phyloP scores from a whole-genome alignment of 2,888 invertebrate genomes.

The Eremobia ochroleuca region DNA sequence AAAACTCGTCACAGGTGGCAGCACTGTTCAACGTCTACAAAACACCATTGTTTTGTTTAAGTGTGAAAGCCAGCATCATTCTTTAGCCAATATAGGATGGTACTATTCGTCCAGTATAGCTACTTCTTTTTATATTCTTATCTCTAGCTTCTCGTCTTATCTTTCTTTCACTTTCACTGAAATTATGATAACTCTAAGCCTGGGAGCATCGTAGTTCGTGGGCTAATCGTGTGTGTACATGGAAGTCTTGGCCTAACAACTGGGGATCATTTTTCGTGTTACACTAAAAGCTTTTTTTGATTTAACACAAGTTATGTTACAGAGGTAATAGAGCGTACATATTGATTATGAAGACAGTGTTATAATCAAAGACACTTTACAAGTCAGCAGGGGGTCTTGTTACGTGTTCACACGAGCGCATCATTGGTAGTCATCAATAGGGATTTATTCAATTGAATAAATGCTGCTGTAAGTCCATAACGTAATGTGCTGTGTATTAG shows the following conservation, averaged over 20 bases:
- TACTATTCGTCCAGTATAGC: background rate
- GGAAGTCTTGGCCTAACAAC: background rate
- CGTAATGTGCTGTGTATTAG: background rate
- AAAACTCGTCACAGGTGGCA: no score
- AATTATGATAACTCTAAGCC: background rate
- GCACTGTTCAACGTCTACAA: no score
- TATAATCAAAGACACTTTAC: conserved; percentile 30
- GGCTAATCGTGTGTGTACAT: no score
- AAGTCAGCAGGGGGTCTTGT: conserved; percentile 30
- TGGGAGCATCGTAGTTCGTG: background rate
- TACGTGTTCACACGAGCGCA: conserved; percentile 46
- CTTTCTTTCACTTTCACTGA: background rate
- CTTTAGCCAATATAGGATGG: background rate
- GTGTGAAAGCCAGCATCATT: background rate
- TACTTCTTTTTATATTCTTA: no score
- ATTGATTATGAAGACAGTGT: conserved; percentile 37
- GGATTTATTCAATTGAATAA: conserved; percentile 39
- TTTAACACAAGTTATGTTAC: background rate
- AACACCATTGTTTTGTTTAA: no score
- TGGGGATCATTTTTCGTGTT: background rate
- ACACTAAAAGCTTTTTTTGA: conserved; percentile 6
- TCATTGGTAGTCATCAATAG: conserved; percentile 26
- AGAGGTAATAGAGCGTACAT: conserved; percentile 29
- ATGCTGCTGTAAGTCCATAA: conserved; percentile 16
- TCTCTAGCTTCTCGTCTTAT: no score